Conservation (phyloP, 1,140 invertebrate genomes). For the Adelges cooleyi region DNA sequence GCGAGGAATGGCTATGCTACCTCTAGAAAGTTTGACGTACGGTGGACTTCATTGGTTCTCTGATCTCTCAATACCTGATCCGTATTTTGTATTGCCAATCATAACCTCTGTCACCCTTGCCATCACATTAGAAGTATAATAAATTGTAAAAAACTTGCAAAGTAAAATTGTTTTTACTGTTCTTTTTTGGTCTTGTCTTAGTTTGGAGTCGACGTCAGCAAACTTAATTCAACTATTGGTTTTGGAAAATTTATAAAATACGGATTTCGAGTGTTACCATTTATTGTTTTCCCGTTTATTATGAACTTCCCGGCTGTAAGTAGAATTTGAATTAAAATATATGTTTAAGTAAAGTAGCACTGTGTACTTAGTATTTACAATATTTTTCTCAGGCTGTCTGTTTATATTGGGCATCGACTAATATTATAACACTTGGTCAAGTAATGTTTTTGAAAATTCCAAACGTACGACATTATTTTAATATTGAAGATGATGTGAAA, state of each 20-base stretch:
- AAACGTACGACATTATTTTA: conserved; percentile 58
- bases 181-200: conserved; percentile 33
- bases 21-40: conserved; percentile 71
- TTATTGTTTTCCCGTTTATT: conserved; percentile 73
- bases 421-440: conserved; percentile 78
- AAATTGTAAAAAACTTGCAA: too few species aligned
- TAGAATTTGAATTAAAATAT: too few species aligned
- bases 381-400: conserved; percentile 61
- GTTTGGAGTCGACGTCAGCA: conserved; percentile 65
- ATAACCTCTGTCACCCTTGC: conserved; percentile 69
- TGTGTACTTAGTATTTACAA: background rate
- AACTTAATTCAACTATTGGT: conserved; percentile 50
- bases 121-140: conserved; percentile 60
- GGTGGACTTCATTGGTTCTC: conserved; percentile 90
- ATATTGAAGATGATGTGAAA: conserved; percentile 49
- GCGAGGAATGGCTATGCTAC: conserved; percentile 69
- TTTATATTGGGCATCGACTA: conserved; percentile 82
- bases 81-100: conserved; percentile 75
- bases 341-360: too few species aligned
- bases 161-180: too few species aligned
- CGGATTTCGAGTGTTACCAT: conserved; percentile 58
- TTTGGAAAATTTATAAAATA: conserved; percentile 50
- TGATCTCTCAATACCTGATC: conserved; percentile 83
- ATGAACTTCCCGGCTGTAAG: conserved; percentile 76
- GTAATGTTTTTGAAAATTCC: conserved; percentile 65